These are phyloP conservation scores for Amphiura filiformis DNA, from an alignment of 35 echinoderm and acorn worm genomes.

Conservation along the genomic window DNA sequence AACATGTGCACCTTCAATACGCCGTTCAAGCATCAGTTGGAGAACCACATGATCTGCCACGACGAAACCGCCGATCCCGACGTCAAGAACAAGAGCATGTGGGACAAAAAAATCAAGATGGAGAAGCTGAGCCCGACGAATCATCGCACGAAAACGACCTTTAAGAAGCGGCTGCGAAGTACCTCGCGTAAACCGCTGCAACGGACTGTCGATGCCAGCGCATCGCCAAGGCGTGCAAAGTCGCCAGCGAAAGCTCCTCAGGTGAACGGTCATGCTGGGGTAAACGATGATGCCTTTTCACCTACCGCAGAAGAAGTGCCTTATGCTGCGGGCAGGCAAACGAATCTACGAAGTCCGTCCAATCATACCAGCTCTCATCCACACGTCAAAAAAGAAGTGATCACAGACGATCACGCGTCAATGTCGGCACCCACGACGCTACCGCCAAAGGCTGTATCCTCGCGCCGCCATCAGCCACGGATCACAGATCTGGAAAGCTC, in stretches of 20 bases:
- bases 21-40: conserved; percentile 64
- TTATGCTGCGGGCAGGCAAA: too few species aligned
- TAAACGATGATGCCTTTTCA: not conserved
- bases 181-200: not conserved
- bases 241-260: not conserved
- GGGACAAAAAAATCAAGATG: not conserved
- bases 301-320: not conserved
- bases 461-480: not conserved
- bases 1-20: conserved; percentile 55
- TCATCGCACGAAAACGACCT: not conserved
- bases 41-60: conserved; percentile 53
- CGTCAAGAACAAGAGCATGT: conserved; percentile 7
- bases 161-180: not conserved
- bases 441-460: not conserved
- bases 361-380: too few species aligned
- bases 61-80: not conserved
- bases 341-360: too few species aligned
- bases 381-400: not conserved
- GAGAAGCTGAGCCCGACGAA: not conserved
- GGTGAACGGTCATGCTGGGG: too few species aligned
- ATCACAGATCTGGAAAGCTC: not conserved
- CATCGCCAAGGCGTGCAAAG: not conserved
- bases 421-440: too few species aligned
- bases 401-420: not conserved
- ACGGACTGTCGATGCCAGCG: not conserved